A percentile compares a stretch with the other conserved stretches of the same genome.
phyloP scores from a whole-genome alignment of 2,797 vertebrate species.

The Chrysocyon brachyurus region DNA sequence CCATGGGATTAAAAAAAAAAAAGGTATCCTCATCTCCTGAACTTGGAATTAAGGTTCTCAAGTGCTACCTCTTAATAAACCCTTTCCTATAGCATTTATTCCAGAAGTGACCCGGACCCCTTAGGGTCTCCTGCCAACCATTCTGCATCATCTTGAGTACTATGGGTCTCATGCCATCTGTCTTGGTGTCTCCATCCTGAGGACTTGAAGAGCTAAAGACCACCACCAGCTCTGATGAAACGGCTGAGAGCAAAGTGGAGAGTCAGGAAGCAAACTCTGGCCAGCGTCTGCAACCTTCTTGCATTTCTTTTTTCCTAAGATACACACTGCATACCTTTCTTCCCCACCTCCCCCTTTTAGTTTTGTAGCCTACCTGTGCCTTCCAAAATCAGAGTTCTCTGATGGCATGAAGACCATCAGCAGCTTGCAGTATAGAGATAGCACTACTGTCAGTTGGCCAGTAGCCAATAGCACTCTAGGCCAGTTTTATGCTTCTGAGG shows the following conservation, averaged over 20 bases:
- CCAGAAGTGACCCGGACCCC: not conserved
- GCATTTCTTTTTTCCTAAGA: not conserved
- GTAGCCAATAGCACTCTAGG: not conserved
- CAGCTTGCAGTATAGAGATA: not conserved
- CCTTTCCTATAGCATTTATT: not conserved
- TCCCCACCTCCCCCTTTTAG: not conserved
- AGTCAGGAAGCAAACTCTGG: not conserved
- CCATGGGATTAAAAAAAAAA: not conserved
- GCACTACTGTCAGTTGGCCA: not conserved
- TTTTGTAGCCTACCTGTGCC: not conserved
- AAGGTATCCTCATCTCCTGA: not conserved
- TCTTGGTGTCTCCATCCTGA: not conserved
- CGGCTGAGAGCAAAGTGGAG: not conserved
- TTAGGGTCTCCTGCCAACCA: not conserved
- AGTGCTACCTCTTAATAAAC: not conserved
- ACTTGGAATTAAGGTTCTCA: conserved; percentile 12
- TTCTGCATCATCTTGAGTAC: not conserved
- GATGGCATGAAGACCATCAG: not conserved
- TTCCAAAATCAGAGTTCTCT: not conserved
- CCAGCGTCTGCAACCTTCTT: not conserved
- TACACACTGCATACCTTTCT: not conserved
- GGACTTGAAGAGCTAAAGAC: not conserved
- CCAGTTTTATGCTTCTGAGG: not conserved
- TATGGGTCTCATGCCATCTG: not conserved
- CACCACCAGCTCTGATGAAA: not conserved